Evolutionary conservation across 1,140 invertebrate species (phyloP).

Genomic region (Probaryconus sp.): DNA sequence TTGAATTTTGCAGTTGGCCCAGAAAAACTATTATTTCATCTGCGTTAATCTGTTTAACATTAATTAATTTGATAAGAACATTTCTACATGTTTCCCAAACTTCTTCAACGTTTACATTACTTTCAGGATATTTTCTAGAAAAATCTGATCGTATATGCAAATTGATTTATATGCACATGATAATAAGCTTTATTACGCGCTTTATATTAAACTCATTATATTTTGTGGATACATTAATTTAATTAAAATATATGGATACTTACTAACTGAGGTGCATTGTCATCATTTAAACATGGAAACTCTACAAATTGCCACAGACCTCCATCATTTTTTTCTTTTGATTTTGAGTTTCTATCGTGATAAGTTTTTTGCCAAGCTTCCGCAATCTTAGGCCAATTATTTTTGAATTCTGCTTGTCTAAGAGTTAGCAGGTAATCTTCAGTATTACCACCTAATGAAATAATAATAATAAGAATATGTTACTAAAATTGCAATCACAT

Average conservation of each 20-base stretch:
- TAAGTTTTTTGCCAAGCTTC: background rate
- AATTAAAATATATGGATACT: background rate
- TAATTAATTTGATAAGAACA: background rate
- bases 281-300: constrained; percentile 6
- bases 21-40: constrained; percentile 5
- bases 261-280: constrained; percentile 12
- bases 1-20: background rate
- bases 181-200: no score
- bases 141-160: constrained; percentile 17
- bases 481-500: background rate
- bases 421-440: background rate
- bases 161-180: background rate
- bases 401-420: background rate
- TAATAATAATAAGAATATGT: no score
- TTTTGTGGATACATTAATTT: no score
- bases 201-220: no score
- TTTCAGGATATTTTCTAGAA: constrained; percentile 4
- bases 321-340: constrained; percentile 17
- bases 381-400: background rate
- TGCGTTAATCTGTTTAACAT: constrained; percentile 5
- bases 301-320: constrained; percentile 15
- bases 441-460: no score
- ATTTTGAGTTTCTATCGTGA: background rate
- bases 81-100: background rate
- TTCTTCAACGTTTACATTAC: background rate